These are phyloP conservation scores for Lucifuga dentata DNA, from an alignment of 2,113 vertebrate species.

Conservation along the genomic window DNA sequence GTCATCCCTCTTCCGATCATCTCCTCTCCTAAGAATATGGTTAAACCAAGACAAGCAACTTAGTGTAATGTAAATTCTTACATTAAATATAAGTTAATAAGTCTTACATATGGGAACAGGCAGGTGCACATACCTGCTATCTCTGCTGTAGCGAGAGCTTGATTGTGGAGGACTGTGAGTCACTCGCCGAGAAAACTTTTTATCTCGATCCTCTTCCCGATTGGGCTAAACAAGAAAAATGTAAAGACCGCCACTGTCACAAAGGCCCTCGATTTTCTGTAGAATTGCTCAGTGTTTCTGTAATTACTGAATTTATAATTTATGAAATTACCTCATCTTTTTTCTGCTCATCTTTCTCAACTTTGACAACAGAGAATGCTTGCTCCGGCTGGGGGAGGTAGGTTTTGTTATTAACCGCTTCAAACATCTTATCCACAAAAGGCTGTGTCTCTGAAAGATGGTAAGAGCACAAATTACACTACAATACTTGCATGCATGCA, in stretches of 20 bases:
- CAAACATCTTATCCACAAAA: conserved; percentile 98
- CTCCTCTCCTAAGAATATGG: conserved; percentile 86
- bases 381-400: conserved; percentile 94
- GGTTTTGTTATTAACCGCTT: conserved; percentile 95
- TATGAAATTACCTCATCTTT: conserved; percentile 85
- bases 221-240: conserved; percentile 73
- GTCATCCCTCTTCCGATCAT: conserved; percentile 95
- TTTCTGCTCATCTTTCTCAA: conserved; percentile 93
- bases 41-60: background rate
- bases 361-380: conserved; percentile 82
- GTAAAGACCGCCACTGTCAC: background rate
- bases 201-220: conserved; percentile 95
- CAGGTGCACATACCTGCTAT: conserved; percentile 85
- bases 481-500: background rate
- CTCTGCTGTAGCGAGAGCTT: conserved; percentile 93
- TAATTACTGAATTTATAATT: too few species aligned
- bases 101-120: background rate
- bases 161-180: conserved; percentile 94
- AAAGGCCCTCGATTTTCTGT: too few species aligned
- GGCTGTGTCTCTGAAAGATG: conserved; percentile 90
- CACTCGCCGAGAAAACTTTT: conserved; percentile 93
- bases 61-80: background rate
- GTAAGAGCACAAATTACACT: background rate
- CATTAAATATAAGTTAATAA: background rate
- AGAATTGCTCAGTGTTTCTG: too few species aligned